Evolutionary conservation across 2,113 vertebrate species (phyloP), one percentile per base, ranked within the genome.

Genomic region (Takifugu flavidus): DNA sequence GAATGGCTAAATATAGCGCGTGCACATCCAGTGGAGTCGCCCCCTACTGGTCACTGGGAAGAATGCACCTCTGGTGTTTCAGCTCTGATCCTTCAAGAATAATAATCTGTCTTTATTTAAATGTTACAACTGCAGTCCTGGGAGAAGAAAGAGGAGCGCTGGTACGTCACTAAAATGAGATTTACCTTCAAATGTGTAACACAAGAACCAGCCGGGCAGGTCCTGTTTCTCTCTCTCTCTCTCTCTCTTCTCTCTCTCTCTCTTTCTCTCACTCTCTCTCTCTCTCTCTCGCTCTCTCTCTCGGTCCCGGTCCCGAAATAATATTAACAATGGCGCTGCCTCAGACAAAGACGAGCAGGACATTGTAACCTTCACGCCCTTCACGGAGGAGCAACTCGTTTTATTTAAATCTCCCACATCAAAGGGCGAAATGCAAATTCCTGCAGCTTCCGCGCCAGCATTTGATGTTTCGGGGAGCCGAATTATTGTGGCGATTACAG

Each of bases 341-440:
- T 70, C 39, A 70, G 56, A 64, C 62, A 25, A 50, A 50, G 59
- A 51, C 62, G 80, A 77, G 65, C 76, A 65, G 70, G 75, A 66
- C 62, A 29, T 10, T 67, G 64, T 81, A 81, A 89, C 88, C 85
- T 89, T 89, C 86, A 87, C 68, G 63, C 74, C 55, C 51, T 65
- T 79, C 34, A 59, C 78, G 67, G 62, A 73, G 65, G n/a, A 62
- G 70, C 75, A 59, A 62, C 67, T 51, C 25, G 68, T 77, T 85
- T 87, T 89, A 85, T 88, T 85, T 81, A 79, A 83, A 86, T 84
- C 74, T 72, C 59, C 47, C 29, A 89, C 75, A 89, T 89, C 87
- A 90, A 87, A 89, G 88, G 67, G 49, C 59, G 62, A 76, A 65
- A 82, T 87, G 82, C 82, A 83, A 88, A 89, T 88, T 87, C 85